phyloP scores from a whole-genome alignment of 2,113 vertebrate genomes.

The Penelope pileata region DNA sequence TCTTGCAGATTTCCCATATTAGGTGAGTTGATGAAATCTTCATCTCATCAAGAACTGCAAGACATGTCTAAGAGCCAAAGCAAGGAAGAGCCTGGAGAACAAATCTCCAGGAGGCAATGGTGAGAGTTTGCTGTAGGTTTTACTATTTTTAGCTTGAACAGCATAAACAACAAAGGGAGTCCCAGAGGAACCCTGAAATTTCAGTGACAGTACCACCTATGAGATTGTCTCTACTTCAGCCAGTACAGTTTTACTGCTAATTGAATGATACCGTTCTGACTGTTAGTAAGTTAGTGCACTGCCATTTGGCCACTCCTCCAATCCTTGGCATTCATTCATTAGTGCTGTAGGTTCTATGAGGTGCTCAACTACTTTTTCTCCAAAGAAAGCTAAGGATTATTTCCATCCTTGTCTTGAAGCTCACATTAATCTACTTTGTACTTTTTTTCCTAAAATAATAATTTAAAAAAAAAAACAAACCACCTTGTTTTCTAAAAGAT shows the following conservation, averaged over 20 bases:
- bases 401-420: background rate
- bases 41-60: background rate
- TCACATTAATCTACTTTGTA: background rate
- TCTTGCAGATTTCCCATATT: background rate
- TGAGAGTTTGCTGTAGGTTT: background rate
- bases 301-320: background rate
- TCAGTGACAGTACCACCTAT: background rate
- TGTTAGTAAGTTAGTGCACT: background rate
- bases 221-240: background rate
- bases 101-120: background rate
- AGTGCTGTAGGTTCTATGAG: background rate
- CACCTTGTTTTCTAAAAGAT: background rate
- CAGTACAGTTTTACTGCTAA: background rate
- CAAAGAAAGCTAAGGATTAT: background rate
- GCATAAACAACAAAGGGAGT: background rate
- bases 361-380: background rate
- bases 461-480: background rate
- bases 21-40: background rate
- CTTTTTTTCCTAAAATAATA: background rate
- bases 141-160: background rate
- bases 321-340: background rate
- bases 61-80: background rate
- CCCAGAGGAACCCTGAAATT: background rate
- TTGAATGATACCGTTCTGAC: background rate
- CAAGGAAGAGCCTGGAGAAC: background rate